Evolutionary conservation across 2,888 invertebrate genomes (phyloP).

Genomic region (Apodemia hepburni): DNA sequence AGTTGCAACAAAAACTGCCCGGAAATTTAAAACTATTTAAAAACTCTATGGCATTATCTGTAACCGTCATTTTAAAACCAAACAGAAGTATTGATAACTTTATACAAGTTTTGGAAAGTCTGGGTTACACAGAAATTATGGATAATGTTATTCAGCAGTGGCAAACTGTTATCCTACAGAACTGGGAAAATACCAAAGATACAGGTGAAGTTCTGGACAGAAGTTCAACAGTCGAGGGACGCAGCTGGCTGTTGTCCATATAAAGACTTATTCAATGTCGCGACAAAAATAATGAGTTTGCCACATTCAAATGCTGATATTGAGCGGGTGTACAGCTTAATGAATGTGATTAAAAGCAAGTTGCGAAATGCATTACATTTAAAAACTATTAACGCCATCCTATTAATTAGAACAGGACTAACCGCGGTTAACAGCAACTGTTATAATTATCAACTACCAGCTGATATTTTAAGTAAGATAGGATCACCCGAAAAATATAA

Average conservation of each 20-base stretch:
- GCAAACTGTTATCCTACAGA: conserved; percentile 28
- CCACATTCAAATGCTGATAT: conserved; percentile 31
- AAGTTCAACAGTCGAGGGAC: neutral
- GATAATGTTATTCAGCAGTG: conserved; percentile 30
- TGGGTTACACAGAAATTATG: conserved; percentile 26
- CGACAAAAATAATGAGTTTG: conserved; percentile 27
- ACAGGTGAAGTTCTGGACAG: neutral
- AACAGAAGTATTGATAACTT: conserved; percentile 27
- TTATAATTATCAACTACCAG: conserved; percentile 11
- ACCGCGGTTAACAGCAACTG: conserved; percentile 9
- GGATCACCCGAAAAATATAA: conserved; percentile 10
- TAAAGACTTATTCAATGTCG: conserved; percentile 28
- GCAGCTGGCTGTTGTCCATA: conserved; percentile 16
- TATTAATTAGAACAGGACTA: conserved; percentile 15
- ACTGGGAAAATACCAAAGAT: conserved; percentile 27
- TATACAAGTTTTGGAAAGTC: conserved; percentile 27
- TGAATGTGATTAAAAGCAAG: conserved; percentile 30
- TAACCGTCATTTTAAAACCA: conserved; percentile 28
- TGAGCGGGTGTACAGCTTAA: conserved; percentile 29
- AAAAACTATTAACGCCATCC: conserved; percentile 29
- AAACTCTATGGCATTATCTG: conserved; percentile 27
- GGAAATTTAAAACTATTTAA: conserved; percentile 27
- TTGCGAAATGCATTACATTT: conserved; percentile 26
- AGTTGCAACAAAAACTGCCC: conserved; percentile 28
- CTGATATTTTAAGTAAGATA: conserved; percentile 11